phyloP scores from a whole-genome alignment of 2,888 invertebrate genomes.

The Hypomecis atomaria region DNA sequence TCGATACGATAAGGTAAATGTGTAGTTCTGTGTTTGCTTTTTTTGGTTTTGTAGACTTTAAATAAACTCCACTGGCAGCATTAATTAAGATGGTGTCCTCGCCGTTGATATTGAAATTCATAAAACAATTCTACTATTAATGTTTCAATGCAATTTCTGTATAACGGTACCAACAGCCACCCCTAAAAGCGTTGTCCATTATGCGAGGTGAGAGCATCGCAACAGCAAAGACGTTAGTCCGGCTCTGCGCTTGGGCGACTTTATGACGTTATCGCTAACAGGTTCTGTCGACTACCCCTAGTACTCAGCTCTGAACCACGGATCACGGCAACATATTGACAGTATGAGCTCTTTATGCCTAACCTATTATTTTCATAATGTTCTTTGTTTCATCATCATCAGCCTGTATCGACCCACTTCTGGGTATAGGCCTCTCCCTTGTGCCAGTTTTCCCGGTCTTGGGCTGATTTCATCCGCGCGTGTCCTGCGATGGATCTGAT shows the following conservation, averaged over 20 bases:
- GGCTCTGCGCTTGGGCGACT: constrained; percentile 79
- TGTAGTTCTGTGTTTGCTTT: no score
- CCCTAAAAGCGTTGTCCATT: constrained; percentile 69
- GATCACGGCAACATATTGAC: constrained; percentile 16
- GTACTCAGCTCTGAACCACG: constrained; percentile 34
- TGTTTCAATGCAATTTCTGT: constrained; percentile 4
- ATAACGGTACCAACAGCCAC: constrained; percentile 31
- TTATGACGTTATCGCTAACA: constrained; percentile 84
- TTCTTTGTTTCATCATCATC: no score
- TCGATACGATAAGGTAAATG: no score
- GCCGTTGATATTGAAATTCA: background rate
- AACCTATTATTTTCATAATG: no score
- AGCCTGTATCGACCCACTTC: no score
- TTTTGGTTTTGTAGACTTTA: no score
- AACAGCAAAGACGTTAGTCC: constrained; percentile 81
- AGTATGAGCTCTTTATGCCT: constrained; percentile 14
- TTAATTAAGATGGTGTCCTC: no score
- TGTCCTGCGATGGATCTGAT: no score
- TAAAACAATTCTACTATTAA: background rate
- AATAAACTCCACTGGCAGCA: no score
- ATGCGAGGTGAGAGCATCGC: constrained; percentile 75
- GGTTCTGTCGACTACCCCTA: constrained; percentile 72
- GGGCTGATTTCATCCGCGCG: no score
- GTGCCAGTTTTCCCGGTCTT: no score
- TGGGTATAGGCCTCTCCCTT: no score